Conservation (phyloP, 2,888 invertebrate species). For the Hoplodrina blanda region DNA sequence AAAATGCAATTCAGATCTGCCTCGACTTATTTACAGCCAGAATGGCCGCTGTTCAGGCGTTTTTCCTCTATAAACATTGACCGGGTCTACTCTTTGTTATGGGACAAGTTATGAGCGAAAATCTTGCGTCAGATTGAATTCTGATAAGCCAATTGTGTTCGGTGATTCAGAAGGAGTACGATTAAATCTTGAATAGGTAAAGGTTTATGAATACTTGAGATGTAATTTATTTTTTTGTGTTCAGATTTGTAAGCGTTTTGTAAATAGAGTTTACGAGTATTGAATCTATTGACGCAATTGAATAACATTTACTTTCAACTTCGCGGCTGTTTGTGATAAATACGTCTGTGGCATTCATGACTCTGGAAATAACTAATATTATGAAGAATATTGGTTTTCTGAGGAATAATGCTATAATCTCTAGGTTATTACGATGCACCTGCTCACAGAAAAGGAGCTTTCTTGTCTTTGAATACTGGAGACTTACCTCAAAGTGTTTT, state of each 20-base stretch:
- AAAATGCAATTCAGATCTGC: constrained; percentile 67
- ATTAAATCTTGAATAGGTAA: constrained; percentile 32
- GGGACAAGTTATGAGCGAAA: constrained; percentile 54
- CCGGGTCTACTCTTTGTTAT: constrained; percentile 56
- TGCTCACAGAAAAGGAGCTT: too few species aligned
- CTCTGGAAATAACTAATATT: background rate
- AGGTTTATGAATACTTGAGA: constrained; percentile 30
- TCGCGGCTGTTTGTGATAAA: background rate
- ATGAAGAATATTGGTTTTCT: background rate
- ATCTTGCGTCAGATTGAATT: background rate
- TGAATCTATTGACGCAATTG: constrained; percentile 12
- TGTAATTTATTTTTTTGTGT: constrained; percentile 36
- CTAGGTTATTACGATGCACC: background rate
- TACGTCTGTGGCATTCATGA: background rate
- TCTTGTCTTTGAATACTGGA: too few species aligned
- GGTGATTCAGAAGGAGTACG: constrained; percentile 20
- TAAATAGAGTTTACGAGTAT: constrained; percentile 21
- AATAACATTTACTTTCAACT: constrained; percentile 26
- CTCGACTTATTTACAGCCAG: constrained; percentile 69
- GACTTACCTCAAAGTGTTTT: too few species aligned
- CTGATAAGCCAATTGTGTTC: constrained; percentile 29
- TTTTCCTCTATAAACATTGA: constrained; percentile 76
- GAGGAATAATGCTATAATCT: background rate
- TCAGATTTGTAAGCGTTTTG: constrained; percentile 25
- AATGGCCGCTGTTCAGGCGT: constrained; percentile 60